Conservation (phyloP, 2,113 vertebrate species). For the Marmota flaviventris region DNA sequence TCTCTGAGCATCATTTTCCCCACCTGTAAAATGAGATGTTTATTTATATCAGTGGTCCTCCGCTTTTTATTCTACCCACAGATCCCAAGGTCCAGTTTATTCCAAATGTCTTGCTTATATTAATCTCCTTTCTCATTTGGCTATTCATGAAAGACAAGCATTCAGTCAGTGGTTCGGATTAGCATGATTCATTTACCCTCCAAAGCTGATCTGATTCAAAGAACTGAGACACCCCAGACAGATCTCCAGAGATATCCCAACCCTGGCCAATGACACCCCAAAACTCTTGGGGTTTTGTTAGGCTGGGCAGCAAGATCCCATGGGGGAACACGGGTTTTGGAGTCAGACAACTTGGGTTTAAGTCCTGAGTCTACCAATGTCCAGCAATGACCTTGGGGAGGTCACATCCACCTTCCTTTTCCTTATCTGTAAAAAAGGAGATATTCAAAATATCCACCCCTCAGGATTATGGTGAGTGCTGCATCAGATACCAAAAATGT, state of each 20-base stretch:
- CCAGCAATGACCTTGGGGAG: constrained; percentile 41
- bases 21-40: background rate
- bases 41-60: background rate
- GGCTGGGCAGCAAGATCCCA: background rate
- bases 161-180: constrained; percentile 66
- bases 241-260: background rate
- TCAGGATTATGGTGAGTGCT: background rate
- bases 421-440: constrained; percentile 57
- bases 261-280: constrained; percentile 24
- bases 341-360: background rate
- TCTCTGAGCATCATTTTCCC: background rate
- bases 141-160: constrained; percentile 66
- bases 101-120: constrained; percentile 58
- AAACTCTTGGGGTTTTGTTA: background rate
- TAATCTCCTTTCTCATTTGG: constrained; percentile 61
- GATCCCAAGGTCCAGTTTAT: constrained; percentile 28
- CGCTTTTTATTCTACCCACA: constrained; percentile 1
- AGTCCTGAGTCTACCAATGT: constrained; percentile 36
- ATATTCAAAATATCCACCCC: background rate
- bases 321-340: background rate
- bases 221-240: background rate
- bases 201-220: constrained; percentile 34
- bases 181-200: constrained; percentile 50
- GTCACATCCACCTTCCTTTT: constrained; percentile 37
- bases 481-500: background rate